Evolutionary conservation across 2,888 invertebrate genomes (phyloP).

Genomic region (Horisme vitalbata): DNA sequence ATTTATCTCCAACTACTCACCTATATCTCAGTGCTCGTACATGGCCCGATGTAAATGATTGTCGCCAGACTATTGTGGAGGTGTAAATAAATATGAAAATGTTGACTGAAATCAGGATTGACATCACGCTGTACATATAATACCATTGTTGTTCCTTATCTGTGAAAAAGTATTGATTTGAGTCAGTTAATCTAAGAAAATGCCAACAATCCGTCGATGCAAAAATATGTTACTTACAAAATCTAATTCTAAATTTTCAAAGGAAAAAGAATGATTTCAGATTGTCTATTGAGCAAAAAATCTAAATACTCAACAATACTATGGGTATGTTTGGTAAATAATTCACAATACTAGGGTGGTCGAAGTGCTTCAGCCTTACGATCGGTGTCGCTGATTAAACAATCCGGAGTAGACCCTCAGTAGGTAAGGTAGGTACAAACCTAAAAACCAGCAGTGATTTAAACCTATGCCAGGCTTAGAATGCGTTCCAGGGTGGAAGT

Average conservation of each 20-base stretch:
- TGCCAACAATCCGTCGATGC: no score
- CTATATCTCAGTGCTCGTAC: constrained; percentile 78
- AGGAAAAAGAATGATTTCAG: no score
- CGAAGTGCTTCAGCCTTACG: no score
- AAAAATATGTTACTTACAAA: no score
- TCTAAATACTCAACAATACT: no score
- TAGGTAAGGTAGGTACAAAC: no score
- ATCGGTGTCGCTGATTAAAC: no score
- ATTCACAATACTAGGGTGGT: no score
- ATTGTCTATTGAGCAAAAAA: no score
- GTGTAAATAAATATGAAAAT: constrained; percentile 84
- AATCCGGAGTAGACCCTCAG: no score
- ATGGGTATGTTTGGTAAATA: no score
- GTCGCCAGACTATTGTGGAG: constrained; percentile 79
- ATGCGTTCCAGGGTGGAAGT: constrained; percentile 77
- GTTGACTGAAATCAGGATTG: constrained; percentile 80
- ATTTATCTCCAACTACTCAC: constrained; percentile 52
- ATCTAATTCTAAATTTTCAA: no score
- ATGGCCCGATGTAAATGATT: constrained; percentile 70
- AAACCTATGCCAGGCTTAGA: constrained; percentile 83
- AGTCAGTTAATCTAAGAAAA: not conserved
- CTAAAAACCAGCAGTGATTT: constrained; percentile 85
- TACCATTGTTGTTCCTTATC: constrained; percentile 79
- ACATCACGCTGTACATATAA: constrained; percentile 86
- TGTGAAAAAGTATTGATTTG: constrained; percentile 39